Evolutionary conservation across 1,140 invertebrate species (phyloP).

Genomic region (Nebria ingens): DNA sequence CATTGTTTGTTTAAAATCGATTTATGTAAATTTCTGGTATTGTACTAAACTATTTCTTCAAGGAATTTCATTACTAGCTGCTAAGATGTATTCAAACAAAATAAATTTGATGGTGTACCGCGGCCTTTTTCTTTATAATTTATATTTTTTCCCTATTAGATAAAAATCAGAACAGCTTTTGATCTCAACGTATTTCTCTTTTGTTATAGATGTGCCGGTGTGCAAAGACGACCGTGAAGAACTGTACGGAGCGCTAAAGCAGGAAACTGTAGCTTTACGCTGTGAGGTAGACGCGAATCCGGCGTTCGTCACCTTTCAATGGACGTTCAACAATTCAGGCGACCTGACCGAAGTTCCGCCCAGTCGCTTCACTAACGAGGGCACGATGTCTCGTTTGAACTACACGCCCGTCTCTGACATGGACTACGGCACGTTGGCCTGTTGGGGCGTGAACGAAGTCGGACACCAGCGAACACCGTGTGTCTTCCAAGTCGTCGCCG

Average conservation of each 20-base stretch:
- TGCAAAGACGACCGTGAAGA: conserved; percentile 66
- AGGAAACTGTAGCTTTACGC: conserved; percentile 68
- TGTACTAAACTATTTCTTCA: too few relatives aligned
- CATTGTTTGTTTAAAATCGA: too few relatives aligned
- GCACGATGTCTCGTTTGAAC: conserved; percentile 65
- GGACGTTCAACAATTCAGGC: conserved; percentile 82
- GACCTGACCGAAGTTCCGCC: conserved; percentile 66
- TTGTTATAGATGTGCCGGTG: conserved; percentile 61
- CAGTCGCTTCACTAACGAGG: conserved; percentile 49
- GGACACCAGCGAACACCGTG: conserved; percentile 76
- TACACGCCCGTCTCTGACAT: conserved; percentile 76
- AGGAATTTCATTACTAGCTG: too few relatives aligned
- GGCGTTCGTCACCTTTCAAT: conserved; percentile 65
- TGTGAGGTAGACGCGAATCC: conserved; percentile 83
- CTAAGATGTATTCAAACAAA: too few relatives aligned
- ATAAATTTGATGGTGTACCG: too few relatives aligned
- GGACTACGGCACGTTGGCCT: conserved; percentile 79
- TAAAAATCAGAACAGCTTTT: too few relatives aligned
- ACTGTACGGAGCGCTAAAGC: conserved; percentile 70
- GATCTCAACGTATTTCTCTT: conserved; percentile 8
- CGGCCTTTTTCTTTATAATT: too few relatives aligned
- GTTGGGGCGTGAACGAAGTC: conserved; percentile 72
- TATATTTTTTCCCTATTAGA: too few relatives aligned
- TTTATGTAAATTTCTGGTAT: too few relatives aligned
- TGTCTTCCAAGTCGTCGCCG: conserved; percentile 68